Base-by-base conservation (phyloP, 2,888 invertebrate genomes). In the Chymomyza procnemis region DNA sequence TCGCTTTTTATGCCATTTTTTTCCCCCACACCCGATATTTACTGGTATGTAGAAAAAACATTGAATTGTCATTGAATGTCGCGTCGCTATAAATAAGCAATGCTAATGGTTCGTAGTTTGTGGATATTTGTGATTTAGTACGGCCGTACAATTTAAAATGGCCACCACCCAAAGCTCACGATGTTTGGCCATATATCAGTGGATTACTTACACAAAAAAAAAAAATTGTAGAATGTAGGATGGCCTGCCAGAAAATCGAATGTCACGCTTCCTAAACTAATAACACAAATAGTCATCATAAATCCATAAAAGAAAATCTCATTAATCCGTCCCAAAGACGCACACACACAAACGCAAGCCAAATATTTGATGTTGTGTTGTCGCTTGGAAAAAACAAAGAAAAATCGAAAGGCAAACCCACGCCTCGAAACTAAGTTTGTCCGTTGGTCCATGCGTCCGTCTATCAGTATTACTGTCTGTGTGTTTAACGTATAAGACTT, bases 261-360 rank as follows among this genome's bases (percentile, higher is more conserved):
- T 74, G 77, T 73, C 85, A 82, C 73, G 73, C 73, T 66, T 66
- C 74, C 74, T 69, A 79, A 74, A 72, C 76, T 86, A 86, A 84
- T 86, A 85, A 76, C 71, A 67, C 69, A 74, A 74, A 78, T 76
- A 87, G 85, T 87, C 77, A 87, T 74, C 81, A 81, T 84, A 86
- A 87, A 84, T 87, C 82, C 79, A 81, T 85, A 78, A 81, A 79
- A 74, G 79, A 75, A 87, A 87, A 81, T 81, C 87, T 78, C 75
- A 81, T 81, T 83, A 87, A 87, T 84, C 85, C 75, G 47, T 57
- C 52, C 26, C 54, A 58, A 41, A 66, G 19, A 21, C 56, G 61
- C 55, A 58, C 67, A 55, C 21, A 41, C 46, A 19, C 30, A 60
- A 55, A 58, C 50, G n/a, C 1, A 19, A 21, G 62, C 74, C 66